These are phyloP conservation scores for Elysia chlorotica DNA, from an alignment of 1,140 invertebrate genomes.

Conservation along the genomic window DNA sequence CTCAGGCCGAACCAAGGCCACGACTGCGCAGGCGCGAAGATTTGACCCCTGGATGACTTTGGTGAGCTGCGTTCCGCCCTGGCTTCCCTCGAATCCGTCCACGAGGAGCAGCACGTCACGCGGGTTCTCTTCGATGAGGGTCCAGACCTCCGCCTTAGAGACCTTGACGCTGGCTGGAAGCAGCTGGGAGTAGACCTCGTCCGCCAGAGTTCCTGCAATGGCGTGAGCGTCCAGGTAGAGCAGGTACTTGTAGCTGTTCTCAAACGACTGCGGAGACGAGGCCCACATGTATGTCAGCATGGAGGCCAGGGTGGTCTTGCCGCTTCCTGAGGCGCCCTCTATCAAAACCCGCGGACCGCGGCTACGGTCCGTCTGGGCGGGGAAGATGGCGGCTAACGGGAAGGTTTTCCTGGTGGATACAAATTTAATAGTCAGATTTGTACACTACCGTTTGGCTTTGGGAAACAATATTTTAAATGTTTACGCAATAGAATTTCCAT, in stretches of 20 bases:
- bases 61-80: slow-evolving; percentile 25
- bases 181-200: not conserved
- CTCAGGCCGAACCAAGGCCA: slow-evolving; percentile 35
- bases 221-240: slow-evolving; percentile 34
- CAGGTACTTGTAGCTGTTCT: slow-evolving; percentile 33
- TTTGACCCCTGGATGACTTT: slow-evolving; percentile 29
- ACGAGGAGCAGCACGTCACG: slow-evolving; percentile 38
- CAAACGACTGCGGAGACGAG: slow-evolving; percentile 35
- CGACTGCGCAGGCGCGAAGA: slow-evolving; percentile 31
- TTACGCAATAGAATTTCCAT: too few species aligned
- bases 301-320: slow-evolving; percentile 40
- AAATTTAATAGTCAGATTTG: too few species aligned
- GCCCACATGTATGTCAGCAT: slow-evolving; percentile 46
- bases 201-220: slow-evolving; percentile 21
- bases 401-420: too few species aligned
- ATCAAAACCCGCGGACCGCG: slow-evolving; percentile 38
- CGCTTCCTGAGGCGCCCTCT: slow-evolving; percentile 43
- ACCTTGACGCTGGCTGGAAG: slow-evolving; percentile 33
- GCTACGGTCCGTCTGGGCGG: too few species aligned
- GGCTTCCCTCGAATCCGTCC: slow-evolving; percentile 39
- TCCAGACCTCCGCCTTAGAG: slow-evolving; percentile 37
- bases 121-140: slow-evolving; percentile 34
- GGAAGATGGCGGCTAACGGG: too few species aligned
- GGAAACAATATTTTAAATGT: too few species aligned
- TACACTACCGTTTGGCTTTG: too few species aligned